Evolutionary conservation across 1,140 invertebrate species (phyloP).

Genomic region (Eumeta japonica): DNA sequence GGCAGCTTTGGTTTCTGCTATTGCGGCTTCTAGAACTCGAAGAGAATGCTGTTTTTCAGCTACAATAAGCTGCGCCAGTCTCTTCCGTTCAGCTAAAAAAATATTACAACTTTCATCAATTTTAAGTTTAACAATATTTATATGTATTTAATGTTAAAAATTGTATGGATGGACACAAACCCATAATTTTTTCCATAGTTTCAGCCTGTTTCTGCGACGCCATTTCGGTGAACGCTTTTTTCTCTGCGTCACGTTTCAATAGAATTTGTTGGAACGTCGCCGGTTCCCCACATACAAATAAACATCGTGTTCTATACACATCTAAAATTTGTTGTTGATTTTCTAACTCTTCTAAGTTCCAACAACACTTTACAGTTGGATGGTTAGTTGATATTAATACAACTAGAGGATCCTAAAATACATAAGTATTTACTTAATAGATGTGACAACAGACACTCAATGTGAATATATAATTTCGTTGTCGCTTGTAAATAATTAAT

Average conservation of each 20-base stretch:
- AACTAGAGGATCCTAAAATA: slow-evolving; percentile 58
- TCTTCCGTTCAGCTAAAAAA: slow-evolving; percentile 50
- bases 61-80: slow-evolving; percentile 46
- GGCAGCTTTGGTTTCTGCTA: slow-evolving; percentile 39
- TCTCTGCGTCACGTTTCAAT: slow-evolving; percentile 43
- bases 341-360: slow-evolving; percentile 54
- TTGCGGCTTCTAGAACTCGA: slow-evolving; percentile 39
- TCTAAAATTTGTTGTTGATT: slow-evolving; percentile 54
- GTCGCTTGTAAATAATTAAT: too few relatives aligned
- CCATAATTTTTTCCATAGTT: slow-evolving; percentile 53
- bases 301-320: slow-evolving; percentile 50
- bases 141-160: slow-evolving; percentile 3
- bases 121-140: not conserved
- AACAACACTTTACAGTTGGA: slow-evolving; percentile 58
- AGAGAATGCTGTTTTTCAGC: slow-evolving; percentile 54
- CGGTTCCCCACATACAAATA: slow-evolving; percentile 48
- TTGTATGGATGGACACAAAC: slow-evolving; percentile 14
- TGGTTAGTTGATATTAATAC: slow-evolving; percentile 54
- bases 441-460: not conserved
- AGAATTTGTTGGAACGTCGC: slow-evolving; percentile 46
- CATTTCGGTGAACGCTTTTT: slow-evolving; percentile 52
- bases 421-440: slow-evolving; percentile 5
- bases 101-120: slow-evolving; percentile 7
- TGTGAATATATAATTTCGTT: too few relatives aligned
- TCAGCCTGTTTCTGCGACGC: slow-evolving; percentile 49